phyloP scores from a whole-genome alignment of 2,113 vertebrate genomes.

The Coryphaenoides rupestris region DNA sequence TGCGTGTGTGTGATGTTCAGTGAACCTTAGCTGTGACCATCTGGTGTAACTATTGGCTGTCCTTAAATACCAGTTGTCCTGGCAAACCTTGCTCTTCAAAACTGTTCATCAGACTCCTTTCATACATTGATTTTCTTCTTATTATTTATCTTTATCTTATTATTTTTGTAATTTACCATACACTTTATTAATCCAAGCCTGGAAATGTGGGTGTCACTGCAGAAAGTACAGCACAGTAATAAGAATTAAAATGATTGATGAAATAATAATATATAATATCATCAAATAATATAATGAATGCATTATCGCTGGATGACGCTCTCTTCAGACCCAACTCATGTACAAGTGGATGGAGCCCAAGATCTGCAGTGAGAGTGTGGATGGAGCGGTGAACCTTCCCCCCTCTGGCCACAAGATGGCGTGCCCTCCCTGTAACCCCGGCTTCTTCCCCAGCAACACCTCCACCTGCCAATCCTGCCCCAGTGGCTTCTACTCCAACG shows the following conservation, averaged over 20 bases:
- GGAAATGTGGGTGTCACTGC: neutral
- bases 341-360: constrained; percentile 96
- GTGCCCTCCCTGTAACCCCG: constrained; percentile 93
- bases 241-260: too few relatives aligned
- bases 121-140: constrained; percentile 11
- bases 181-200: neutral
- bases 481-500: constrained; percentile 81
- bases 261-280: too few relatives aligned
- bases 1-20: neutral
- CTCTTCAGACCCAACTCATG: constrained; percentile 87
- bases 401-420: constrained; percentile 75
- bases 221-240: too few relatives aligned
- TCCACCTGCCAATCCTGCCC: constrained; percentile 84
- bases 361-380: constrained; percentile 79
- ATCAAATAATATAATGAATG: too few relatives aligned
- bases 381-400: constrained; percentile 75
- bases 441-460: constrained; percentile 80
- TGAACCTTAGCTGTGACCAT: constrained; percentile 4
- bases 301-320: too few relatives aligned
- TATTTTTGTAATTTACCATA: too few relatives aligned
- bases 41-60: constrained; percentile 31
- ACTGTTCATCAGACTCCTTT: constrained; percentile 1
- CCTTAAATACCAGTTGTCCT: constrained; percentile 22
- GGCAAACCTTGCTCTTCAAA: neutral
- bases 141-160: too few relatives aligned